These are phyloP conservation scores for Drepana falcataria DNA, from an alignment of 2,888 invertebrate species.

Conservation along the genomic window DNA sequence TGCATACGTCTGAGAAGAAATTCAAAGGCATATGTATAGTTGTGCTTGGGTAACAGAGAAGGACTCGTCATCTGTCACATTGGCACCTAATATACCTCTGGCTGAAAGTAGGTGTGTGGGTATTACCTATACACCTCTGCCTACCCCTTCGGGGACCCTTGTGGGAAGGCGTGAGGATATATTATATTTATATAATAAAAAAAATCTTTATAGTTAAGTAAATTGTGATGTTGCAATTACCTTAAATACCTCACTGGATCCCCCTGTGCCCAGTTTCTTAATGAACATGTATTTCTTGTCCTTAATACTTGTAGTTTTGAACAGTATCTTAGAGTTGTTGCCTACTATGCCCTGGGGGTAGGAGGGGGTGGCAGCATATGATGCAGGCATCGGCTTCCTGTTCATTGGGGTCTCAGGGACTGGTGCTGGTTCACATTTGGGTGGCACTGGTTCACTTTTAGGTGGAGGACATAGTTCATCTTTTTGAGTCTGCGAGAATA, in stretches of 20 bases:
- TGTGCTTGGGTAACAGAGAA: no score
- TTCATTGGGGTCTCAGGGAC: constrained; percentile 57
- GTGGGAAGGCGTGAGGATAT: no score
- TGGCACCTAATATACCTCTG: no score
- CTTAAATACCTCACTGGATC: constrained; percentile 90
- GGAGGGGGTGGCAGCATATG: constrained; percentile 62
- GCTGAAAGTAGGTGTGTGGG: no score
- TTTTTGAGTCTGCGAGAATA: constrained; percentile 43
- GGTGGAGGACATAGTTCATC: constrained; percentile 26
- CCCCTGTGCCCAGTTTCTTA: constrained; percentile 90
- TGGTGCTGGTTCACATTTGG: constrained; percentile 17
- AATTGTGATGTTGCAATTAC: constrained; percentile 30
- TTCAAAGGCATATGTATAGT: no score
- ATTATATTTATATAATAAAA: no score
- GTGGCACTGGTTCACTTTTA: constrained; percentile 9
- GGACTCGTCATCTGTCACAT: no score
- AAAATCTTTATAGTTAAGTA: no score
- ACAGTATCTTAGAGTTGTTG: constrained; percentile 50
- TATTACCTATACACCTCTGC: no score
- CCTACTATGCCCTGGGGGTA: constrained; percentile 56
- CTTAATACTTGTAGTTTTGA: constrained; percentile 82
- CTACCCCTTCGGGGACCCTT: no score
- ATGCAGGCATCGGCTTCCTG: constrained; percentile 40
- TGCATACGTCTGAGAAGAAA: no score
- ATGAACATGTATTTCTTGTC: constrained; percentile 85